These are phyloP conservation scores for Pseudochirops corinnae DNA, from an alignment of 2,797 vertebrate genomes.

Conservation along the genomic window DNA sequence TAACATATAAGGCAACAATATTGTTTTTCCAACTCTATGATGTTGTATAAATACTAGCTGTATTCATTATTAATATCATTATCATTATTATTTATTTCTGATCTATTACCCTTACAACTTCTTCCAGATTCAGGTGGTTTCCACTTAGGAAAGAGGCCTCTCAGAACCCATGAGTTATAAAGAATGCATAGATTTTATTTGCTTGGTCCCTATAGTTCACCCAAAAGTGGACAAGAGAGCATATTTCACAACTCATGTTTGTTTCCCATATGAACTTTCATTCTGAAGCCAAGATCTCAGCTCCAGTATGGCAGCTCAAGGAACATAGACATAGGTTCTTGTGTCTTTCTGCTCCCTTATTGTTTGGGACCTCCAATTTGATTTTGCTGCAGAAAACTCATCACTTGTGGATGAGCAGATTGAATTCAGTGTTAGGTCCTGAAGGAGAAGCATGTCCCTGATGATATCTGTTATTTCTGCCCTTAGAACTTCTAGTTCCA, in stretches of 20 bases:
- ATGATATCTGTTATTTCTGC: not conserved
- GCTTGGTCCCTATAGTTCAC: not conserved
- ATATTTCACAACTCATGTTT: not conserved
- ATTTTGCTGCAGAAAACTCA: not conserved
- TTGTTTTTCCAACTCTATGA: too few species aligned
- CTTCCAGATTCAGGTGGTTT: too few species aligned
- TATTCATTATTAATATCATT: too few species aligned
- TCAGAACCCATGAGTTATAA: too few species aligned
- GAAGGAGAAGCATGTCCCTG: not conserved
- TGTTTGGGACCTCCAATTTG: not conserved
- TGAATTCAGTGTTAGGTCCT: not conserved
- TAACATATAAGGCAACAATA: too few species aligned
- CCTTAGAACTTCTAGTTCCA: not conserved
- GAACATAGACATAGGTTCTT: not conserved
- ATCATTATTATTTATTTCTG: too few species aligned
- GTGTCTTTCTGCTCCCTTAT: not conserved
- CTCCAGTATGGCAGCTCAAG: not conserved
- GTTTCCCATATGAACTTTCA: not conserved
- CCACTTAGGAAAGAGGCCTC: too few species aligned
- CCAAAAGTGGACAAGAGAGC: not conserved
- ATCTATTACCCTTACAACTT: too few species aligned
- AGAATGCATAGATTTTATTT: not conserved
- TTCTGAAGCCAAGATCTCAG: not conserved
- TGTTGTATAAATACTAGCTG: too few species aligned
- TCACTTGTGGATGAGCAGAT: not conserved